These are phyloP conservation scores for Trisateles emortualis DNA, from an alignment of 2,888 invertebrate genomes.

Conservation along the genomic window DNA sequence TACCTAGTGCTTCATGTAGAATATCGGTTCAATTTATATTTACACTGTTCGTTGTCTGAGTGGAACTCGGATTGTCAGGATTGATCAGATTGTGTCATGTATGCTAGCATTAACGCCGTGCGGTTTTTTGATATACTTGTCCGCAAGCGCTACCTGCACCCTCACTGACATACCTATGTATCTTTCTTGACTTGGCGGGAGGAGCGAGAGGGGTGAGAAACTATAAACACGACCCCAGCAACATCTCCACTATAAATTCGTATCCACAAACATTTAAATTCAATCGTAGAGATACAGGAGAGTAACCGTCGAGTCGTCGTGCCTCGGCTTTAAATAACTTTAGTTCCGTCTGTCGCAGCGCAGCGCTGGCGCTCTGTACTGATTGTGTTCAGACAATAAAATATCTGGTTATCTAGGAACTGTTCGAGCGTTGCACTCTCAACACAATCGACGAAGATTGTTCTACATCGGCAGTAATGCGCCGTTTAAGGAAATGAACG, in stretches of 20 bases:
- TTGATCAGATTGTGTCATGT: too few relatives aligned
- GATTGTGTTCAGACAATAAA: conserved; percentile 34
- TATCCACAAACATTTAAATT: conserved; percentile 35
- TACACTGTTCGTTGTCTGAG: too few relatives aligned
- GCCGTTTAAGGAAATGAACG: conserved; percentile 13
- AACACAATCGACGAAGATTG: conserved; percentile 22
- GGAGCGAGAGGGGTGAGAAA: background rate
- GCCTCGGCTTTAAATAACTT: conserved; percentile 27
- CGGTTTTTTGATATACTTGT: background rate
- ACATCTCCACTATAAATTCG: conserved; percentile 30
- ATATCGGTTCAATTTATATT: too few relatives aligned
- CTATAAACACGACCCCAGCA: too few relatives aligned
- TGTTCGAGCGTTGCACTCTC: conserved; percentile 21
- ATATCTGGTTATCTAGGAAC: conserved; percentile 28
- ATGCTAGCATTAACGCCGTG: too few relatives aligned
- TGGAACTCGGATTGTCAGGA: too few relatives aligned
- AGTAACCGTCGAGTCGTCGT: conserved; percentile 12
- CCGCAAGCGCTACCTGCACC: background rate
- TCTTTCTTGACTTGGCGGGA: too few relatives aligned
- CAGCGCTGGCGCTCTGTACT: conserved; percentile 1
- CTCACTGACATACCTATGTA: conserved; percentile 1
- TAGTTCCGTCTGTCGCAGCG: conserved; percentile 23
- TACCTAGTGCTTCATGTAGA: too few relatives aligned
- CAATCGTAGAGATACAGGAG: conserved; percentile 15
- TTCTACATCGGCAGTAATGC: conserved; percentile 18